Percentiles rank a stretch among this genome's conserved stretches.
Evolutionary conservation across 2,113 vertebrate species (phyloP).

Genomic region (Ctenodactylus gundi): DNA sequence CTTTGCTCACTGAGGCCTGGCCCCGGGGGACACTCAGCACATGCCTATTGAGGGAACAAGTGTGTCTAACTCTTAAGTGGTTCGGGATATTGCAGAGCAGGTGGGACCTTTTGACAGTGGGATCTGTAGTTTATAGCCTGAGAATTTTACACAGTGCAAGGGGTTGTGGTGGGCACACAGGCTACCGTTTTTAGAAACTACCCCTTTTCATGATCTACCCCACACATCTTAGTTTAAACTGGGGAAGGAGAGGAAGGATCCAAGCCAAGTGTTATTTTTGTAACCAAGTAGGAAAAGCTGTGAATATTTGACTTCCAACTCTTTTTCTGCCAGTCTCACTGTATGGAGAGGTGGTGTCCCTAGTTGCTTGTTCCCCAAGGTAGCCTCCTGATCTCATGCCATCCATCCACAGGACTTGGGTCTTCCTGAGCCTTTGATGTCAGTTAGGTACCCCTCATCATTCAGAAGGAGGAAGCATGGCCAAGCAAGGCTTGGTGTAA

Average conservation of each 20-base stretch:
- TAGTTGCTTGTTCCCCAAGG: rapidly evolving
- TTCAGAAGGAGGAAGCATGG: neutral
- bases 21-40: rapidly evolving
- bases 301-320: constrained; percentile 28
- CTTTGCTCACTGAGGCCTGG: neutral
- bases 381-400: neutral
- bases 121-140: no score
- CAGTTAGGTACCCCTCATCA: neutral
- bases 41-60: neutral
- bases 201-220: neutral
- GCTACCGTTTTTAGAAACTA: neutral
- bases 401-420: neutral
- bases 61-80: rapidly evolving
- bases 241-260: neutral
- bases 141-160: neutral
- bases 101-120: neutral
- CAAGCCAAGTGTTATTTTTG: constrained; percentile 55
- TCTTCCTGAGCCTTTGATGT: neutral
- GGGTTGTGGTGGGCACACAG: neutral
- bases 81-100: rapidly evolving
- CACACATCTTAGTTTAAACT: neutral
- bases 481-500: neutral
- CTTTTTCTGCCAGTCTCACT: neutral
- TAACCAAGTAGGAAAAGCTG: constrained; percentile 29
- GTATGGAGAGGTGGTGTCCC: neutral